Percentiles rank a stretch among this genome's conserved stretches.
Evolutionary conservation across 2,113 vertebrate species (phyloP).

Genomic region (Anser brachyrhynchus): DNA sequence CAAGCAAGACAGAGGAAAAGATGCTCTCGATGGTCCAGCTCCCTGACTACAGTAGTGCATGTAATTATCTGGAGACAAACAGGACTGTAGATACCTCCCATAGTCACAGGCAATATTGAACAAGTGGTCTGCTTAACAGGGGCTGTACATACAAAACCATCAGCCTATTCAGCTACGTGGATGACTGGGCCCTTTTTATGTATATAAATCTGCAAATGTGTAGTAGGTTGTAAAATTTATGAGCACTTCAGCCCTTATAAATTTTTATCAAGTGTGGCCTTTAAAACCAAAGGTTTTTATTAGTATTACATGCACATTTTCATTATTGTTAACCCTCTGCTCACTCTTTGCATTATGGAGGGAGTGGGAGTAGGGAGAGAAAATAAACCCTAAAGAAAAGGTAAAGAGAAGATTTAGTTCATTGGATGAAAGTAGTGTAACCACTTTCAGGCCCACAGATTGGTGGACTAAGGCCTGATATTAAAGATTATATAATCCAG

Average conservation of each 20-base stretch:
- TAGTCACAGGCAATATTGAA: slow-evolving; percentile 26
- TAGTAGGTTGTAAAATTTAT: slow-evolving; percentile 63
- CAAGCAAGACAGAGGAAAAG: neutral
- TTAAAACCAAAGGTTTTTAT: slow-evolving; percentile 64
- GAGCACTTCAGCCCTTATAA: slow-evolving; percentile 52
- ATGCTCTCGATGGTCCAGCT: neutral
- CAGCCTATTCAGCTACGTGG: neutral
- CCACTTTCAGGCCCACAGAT: neutral
- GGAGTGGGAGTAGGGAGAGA: accelerated
- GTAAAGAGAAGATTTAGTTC: neutral
- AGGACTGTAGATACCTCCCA: neutral
- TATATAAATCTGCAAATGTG: slow-evolving; percentile 63
- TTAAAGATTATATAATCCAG: slow-evolving; percentile 4
- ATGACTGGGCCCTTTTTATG: slow-evolving; percentile 21
- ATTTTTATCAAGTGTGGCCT: slow-evolving; percentile 64
- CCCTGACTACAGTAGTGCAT: neutral
- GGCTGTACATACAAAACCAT: neutral
- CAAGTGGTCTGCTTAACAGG: neutral
- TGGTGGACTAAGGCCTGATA: neutral
- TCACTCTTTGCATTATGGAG: neutral
- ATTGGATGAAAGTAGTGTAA: neutral
- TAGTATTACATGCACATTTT: slow-evolving; percentile 36
- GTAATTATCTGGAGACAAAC: slow-evolving; percentile 33
- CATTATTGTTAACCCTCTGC: slow-evolving; percentile 20
- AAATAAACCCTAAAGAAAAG: neutral